Conservation (phyloP, 2,113 vertebrate genomes). For the Erinaceus europaeus region DNA sequence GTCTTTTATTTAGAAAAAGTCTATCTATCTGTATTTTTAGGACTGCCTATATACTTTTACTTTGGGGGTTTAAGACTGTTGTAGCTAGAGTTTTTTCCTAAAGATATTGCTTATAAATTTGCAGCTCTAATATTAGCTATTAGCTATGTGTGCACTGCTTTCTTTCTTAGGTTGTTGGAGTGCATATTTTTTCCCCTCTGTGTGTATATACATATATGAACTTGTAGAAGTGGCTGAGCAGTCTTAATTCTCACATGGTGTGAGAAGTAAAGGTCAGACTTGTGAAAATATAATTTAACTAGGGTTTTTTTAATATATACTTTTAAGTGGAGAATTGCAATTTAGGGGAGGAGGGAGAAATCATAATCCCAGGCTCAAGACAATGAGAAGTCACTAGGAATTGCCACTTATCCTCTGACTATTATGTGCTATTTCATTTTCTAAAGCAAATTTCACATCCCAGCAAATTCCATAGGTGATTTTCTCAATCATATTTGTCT, state of each 20-base stretch:
- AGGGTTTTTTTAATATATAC: background rate
- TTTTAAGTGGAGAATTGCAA: background rate
- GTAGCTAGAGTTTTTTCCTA: conserved; percentile 9
- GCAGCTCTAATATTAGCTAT: conserved; percentile 37
- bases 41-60: background rate
- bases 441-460: conserved; percentile 29
- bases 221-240: background rate
- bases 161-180: background rate
- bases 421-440: conserved; percentile 6
- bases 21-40: background rate
- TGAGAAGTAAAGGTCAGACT: background rate
- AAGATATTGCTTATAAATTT: conserved; percentile 11
- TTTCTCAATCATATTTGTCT: background rate
- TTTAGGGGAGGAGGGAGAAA: background rate
- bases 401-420: background rate
- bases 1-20: background rate
- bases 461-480: background rate
- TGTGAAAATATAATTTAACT: background rate
- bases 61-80: conserved; percentile 2
- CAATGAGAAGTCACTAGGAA: background rate
- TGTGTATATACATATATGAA: background rate
- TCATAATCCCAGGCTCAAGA: background rate
- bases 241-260: background rate
- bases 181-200: background rate
- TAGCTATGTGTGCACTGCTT: conserved; percentile 15